Conservation (phyloP, 1,140 invertebrate genomes). For the Idris sp. region DNA sequence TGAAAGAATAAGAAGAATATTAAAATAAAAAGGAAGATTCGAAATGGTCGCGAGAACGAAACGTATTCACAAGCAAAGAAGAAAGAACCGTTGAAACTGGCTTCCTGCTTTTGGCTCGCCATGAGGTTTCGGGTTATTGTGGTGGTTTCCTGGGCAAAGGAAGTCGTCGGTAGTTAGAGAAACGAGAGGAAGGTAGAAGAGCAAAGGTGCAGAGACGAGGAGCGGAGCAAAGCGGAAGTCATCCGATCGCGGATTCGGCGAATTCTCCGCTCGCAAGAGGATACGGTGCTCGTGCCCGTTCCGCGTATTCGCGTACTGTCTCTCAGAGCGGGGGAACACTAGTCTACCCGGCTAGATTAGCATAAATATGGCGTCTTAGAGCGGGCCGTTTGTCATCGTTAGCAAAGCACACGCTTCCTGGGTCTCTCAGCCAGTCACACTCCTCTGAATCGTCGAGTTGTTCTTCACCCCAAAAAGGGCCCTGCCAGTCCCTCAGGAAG, state of each 20-base stretch:
- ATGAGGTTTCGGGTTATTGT: constrained; percentile 61
- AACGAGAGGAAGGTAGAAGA: constrained; percentile 45
- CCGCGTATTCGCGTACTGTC: constrained; percentile 55
- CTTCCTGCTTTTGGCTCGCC: constrained; percentile 59
- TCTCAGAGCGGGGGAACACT: constrained; percentile 55
- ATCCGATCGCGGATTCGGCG: constrained; percentile 61
- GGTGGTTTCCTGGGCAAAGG: constrained; percentile 45
- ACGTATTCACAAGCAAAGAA: constrained; percentile 55
- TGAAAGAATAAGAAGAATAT: no score
- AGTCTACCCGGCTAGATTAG: constrained; percentile 72
- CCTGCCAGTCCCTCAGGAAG: constrained; percentile 59
- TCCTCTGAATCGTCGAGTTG: constrained; percentile 64
- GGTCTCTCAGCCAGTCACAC: constrained; percentile 74
- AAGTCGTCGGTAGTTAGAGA: constrained; percentile 60
- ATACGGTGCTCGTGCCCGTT: constrained; percentile 58
- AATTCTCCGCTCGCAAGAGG: constrained; percentile 56
- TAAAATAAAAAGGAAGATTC: constrained; percentile 46
- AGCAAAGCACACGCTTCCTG: constrained; percentile 79
- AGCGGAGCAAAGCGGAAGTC: constrained; percentile 45
- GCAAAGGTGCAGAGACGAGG: constrained; percentile 14
- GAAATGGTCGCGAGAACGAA: constrained; percentile 54
- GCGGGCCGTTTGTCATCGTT: constrained; percentile 78
- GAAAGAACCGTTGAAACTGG: constrained; percentile 61
- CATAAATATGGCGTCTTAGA: constrained; percentile 79
- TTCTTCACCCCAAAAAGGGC: constrained; percentile 54